Base-by-base conservation (phyloP, 2,113 vertebrate genomes). In the Pontoporia blainvillei region DNA sequence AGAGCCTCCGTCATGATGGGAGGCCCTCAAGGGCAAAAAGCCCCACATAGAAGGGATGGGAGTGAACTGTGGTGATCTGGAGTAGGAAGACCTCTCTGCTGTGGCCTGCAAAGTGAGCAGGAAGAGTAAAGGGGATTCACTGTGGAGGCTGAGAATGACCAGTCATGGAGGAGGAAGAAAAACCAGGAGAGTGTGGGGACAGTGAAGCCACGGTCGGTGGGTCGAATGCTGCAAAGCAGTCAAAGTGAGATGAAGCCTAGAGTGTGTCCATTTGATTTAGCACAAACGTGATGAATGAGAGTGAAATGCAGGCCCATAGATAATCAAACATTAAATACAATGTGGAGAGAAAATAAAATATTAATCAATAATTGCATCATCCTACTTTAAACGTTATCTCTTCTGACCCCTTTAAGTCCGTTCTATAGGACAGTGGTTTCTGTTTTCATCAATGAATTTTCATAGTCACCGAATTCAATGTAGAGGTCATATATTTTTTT, bases 361-460 rank as follows among this genome's bases (percentile, higher is more conserved):
- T 9, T 75, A 76, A 46, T 21, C 39, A 41, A 36, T 54, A 36
- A 90, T 52, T 44, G 1, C 72, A 76, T 76, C 27, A 72, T 66
- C n/a, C 39, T 73, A 13, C 23, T 61, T 52, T 17, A 91, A 76
- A 89, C 9, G 67, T 61, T 36, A 27, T 73, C 82, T 69, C 83
- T 91, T 36, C 29, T 84, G 25, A 76, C 20, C 25, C 11, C 20
- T 88, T 78, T 84, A 46, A 49, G 31, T 59, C 64, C 82, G 27
- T 75, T 66, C 81, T 92, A 79, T 49, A 66, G 36, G 52, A 71
- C 61, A 59, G 29, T 69, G 18, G 6, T 25, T 85, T 59, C 8
- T 49, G 75, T 89, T 88, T 54, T 44, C 13, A 36, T 66, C 21
- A 64, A 34, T 89, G 72, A 88, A 62, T 82, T 91, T 89, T 36